Base-by-base conservation (phyloP, 2,113 vertebrate species). In the Pungitius pungitius region DNA sequence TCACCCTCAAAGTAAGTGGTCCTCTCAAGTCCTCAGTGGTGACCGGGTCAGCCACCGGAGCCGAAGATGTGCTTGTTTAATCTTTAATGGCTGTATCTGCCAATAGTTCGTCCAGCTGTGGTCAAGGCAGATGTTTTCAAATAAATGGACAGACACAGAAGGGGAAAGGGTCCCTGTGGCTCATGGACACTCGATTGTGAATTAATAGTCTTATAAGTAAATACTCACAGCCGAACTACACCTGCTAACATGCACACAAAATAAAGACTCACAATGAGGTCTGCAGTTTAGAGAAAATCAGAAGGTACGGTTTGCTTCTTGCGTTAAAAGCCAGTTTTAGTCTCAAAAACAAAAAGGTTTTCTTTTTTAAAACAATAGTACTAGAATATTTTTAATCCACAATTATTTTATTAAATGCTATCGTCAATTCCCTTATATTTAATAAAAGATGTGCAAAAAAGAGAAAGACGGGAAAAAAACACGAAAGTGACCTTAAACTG, bases 1-100 rank as follows among this genome's bases (percentile, higher is more conserved):
- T 82, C 39, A 52, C 49, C 73, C 74, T 72, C 0, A 4, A 42
- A 54, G 58, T 39, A 18, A 69, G 58, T 6, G 43, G 22, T 22
- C 64, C 73, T 73, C 80, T 88, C 86, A 84, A 40, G 68, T 76
- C 78, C 71, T 65, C 80, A 73, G 40, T 27, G 22, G 54, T 72
- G 79, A 57, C 39, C 59, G 30, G n/a, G 52, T 63, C 47, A 77
- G 61, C 47, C 58, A 47, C 45, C 40, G 52, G 78, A 82, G 47
- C 66, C 66, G 17, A 73, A 49, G 68, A 71, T 73, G 47, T 62
- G 47, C 77, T 55, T 77, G 33, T 22, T 70, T 63, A 67, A 68
- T 49, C 30, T 77, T 66, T 76, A 59, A 78, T 73, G 63, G 45
- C n/a, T 37, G 13, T 22, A 69, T 9, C 6, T 59, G 9, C 67